These are phyloP conservation scores for Seison nebaliae DNA, from an alignment of 1,140 invertebrate genomes.

Conservation along the genomic window DNA sequence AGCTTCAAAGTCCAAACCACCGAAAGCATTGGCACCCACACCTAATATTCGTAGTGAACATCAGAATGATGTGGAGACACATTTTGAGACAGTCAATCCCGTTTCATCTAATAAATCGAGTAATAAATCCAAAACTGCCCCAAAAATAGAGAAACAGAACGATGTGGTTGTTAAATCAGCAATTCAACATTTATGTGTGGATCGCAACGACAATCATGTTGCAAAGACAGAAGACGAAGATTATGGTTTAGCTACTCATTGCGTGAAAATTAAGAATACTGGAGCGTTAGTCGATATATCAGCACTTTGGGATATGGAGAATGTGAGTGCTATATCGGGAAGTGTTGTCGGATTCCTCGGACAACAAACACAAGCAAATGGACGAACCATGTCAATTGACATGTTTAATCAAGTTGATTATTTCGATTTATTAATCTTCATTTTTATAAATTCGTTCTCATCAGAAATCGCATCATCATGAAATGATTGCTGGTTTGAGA, in stretches of 20 bases:
- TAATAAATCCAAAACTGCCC: not conserved
- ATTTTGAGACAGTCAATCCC: not conserved
- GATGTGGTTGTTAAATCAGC: not conserved
- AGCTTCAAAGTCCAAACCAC: not conserved
- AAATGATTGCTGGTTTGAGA: slow-evolving; percentile 32
- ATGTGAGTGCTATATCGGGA: slow-evolving; percentile 6
- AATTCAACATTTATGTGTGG: too few relatives aligned
- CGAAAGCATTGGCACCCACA: not conserved
- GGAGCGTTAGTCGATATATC: slow-evolving; percentile 31
- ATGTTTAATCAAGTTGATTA: slow-evolving; percentile 8
- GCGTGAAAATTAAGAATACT: slow-evolving; percentile 30
- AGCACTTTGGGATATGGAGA: slow-evolving; percentile 29
- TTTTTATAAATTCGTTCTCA: slow-evolving; percentile 18
- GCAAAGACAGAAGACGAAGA: slow-evolving; percentile 1
- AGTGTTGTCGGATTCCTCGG: slow-evolving; percentile 1
- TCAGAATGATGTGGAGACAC: not conserved
- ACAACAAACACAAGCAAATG: slow-evolving; percentile 1
- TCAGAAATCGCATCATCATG: slow-evolving; percentile 29
- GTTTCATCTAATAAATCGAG: not conserved
- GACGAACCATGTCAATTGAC: slow-evolving; percentile 1
- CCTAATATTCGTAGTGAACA: not conserved
- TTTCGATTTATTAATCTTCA: slow-evolving; percentile 18
- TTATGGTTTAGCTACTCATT: slow-evolving; percentile 33
- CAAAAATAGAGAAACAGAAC: too few relatives aligned
- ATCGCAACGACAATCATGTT: too few relatives aligned